Conservation (phyloP, 2,888 invertebrate genomes). For the Polietes domitor region DNA sequence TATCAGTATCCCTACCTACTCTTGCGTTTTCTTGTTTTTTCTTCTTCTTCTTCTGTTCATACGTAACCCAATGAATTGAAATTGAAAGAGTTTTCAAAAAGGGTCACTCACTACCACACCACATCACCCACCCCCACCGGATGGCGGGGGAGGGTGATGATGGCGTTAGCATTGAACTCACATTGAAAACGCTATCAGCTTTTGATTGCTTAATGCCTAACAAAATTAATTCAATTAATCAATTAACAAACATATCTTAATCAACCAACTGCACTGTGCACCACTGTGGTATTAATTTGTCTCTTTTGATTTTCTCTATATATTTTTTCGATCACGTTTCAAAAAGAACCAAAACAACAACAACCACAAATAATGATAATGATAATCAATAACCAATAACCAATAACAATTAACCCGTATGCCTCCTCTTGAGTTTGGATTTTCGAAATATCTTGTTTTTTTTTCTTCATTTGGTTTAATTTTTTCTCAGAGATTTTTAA, state of each 20-base stretch:
- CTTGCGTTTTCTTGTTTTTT: no score
- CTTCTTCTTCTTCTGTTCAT: no score
- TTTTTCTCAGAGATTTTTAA: conserved; percentile 8
- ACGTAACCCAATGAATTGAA: background rate
- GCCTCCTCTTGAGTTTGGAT: conserved; percentile 49
- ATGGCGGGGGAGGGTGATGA: no score
- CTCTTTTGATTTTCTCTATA: conserved; percentile 8
- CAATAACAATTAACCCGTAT: conserved; percentile 33
- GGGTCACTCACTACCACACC: no score
- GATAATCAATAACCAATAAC: background rate
- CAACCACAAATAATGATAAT: conserved; percentile 1
- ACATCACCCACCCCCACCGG: background rate
- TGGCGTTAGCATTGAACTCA: no score
- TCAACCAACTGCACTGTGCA: conserved; percentile 30
- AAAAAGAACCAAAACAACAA: background rate
- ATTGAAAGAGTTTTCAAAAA: conserved; percentile 35
- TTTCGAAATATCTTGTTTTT: conserved; percentile 23
- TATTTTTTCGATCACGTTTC: background rate
- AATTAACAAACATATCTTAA: background rate
- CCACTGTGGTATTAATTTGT: conserved; percentile 30
- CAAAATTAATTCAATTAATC: background rate
- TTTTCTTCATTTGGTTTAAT: conserved; percentile 4
- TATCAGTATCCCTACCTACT: background rate
- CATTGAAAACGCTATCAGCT: background rate
- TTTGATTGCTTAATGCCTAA: conserved; percentile 25